Percentiles rank a stretch among this genome's conserved stretches.
Evolutionary conservation across 2,888 invertebrate species (phyloP).

Genomic region (Pachymerium ferrugineum): DNA sequence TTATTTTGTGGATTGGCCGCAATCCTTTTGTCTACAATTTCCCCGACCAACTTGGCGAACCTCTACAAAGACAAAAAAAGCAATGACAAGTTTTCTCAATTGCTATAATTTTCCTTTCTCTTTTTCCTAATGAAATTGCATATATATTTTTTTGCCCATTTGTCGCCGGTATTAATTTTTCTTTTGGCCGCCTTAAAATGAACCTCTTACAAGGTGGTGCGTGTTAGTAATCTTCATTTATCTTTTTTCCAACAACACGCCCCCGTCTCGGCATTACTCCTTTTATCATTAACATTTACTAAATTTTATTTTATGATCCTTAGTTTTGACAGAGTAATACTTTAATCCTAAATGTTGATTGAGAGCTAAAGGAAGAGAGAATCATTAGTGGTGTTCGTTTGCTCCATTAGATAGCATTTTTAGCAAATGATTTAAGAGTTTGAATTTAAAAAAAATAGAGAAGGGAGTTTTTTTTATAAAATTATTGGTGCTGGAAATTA

Average conservation of each 20-base stretch:
- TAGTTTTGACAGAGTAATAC: background rate
- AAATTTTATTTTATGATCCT: conserved; percentile 22
- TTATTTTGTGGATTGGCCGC: no score
- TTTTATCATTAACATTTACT: background rate
- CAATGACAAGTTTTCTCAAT: no score
- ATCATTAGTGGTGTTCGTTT: background rate
- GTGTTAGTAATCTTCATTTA: conserved; percentile 24
- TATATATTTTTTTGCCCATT: no score
- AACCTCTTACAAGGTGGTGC: no score
- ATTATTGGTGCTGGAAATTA: no score
- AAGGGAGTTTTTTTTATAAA: background rate
- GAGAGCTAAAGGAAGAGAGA: background rate
- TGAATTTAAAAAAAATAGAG: background rate
- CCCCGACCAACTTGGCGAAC: no score
- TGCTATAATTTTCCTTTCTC: no score
- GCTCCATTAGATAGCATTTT: background rate
- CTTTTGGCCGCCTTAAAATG: no score
- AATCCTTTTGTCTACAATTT: no score
- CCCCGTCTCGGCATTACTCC: background rate
- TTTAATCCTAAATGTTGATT: conserved; percentile 27
- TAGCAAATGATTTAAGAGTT: conserved; percentile 14
- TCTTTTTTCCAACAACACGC: background rate
- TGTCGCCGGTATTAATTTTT: no score
- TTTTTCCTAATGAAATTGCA: no score
- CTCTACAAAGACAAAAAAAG: no score